Conservation (phyloP, 2,113 vertebrate genomes). For the Gallinago undulata region DNA sequence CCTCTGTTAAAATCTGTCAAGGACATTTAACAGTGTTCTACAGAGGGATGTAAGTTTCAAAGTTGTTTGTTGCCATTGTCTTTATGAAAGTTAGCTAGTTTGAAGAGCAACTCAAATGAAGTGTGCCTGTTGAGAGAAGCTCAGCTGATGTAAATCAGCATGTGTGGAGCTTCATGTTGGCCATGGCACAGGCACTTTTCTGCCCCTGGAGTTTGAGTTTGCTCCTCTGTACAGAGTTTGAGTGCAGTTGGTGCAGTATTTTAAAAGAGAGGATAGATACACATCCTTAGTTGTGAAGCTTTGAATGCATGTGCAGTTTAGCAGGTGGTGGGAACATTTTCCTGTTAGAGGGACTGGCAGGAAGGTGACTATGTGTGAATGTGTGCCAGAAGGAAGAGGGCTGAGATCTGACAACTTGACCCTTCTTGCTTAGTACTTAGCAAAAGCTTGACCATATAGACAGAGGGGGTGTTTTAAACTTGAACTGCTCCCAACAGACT, state of each 20-base stretch:
- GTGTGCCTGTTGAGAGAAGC: neutral
- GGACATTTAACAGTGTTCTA: neutral
- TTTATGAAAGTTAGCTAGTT: neutral
- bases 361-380: neutral
- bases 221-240: accelerated
- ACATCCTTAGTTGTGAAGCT: neutral
- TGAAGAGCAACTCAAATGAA: neutral
- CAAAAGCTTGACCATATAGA: neutral
- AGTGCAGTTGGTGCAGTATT: neutral
- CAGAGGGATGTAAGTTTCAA: neutral
- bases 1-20: neutral
- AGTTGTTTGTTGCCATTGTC: neutral
- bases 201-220: neutral
- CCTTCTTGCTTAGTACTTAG: neutral
- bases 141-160: neutral
- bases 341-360: neutral
- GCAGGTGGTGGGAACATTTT: neutral
- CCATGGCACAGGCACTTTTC: neutral
- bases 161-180: neutral
- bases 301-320: neutral
- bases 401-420: neutral
- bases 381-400: neutral
- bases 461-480: neutral
- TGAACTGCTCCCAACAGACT: neutral
- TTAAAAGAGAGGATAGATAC: neutral